Base-by-base conservation (phyloP, 2,113 vertebrate genomes). In the Dendropsophus ebraccatus region DNA sequence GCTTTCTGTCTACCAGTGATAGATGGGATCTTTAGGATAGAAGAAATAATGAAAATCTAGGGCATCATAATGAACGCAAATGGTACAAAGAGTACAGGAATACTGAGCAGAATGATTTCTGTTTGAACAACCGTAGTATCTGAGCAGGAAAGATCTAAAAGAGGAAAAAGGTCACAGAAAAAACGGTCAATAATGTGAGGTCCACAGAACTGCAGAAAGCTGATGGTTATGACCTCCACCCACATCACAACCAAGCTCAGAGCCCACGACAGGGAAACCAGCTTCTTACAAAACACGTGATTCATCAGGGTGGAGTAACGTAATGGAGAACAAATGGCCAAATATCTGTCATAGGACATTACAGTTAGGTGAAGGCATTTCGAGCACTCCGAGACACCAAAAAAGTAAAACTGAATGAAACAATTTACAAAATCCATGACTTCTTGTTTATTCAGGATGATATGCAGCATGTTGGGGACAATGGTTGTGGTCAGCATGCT, bases 281-380 rank as follows among this genome's bases (percentile, higher is more conserved):
- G 56, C 9, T 0, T 1, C 7, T 11, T 12, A 47, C 54, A 74
- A 3, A 75, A 25, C 9, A 25, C 74, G 0, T 5, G 19, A 0
- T 4, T 84, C 85, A 87, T 85, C 10, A 82, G 84, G 21, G 70
- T 32, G 0, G 37, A 4, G 1, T 86, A 86, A 47, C 76, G 72
- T 21, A 86, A 10, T 58, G 28, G 69, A 2, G 35, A 16, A 41
- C 69, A 73, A 41, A 73, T 73, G 13, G 69, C 69, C 37, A 73
- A 41, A 35, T 73, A 73, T 45, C 69, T 28, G 50, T 90, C 90
- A 58, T 89, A 90, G 19, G 89, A 88, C 90, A 91, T 91, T 62
- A 52, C 89, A 19, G 88, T 85, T 62, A 91, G 47, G 21, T 90
- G 79, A 49, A 89, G 90, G 1, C 85, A 88, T 50, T 91, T 81